Evolutionary conservation across 1,140 invertebrate genomes (phyloP), one percentile per base, ranked within the genome.

Genomic region (Cotesia chilonis): DNA sequence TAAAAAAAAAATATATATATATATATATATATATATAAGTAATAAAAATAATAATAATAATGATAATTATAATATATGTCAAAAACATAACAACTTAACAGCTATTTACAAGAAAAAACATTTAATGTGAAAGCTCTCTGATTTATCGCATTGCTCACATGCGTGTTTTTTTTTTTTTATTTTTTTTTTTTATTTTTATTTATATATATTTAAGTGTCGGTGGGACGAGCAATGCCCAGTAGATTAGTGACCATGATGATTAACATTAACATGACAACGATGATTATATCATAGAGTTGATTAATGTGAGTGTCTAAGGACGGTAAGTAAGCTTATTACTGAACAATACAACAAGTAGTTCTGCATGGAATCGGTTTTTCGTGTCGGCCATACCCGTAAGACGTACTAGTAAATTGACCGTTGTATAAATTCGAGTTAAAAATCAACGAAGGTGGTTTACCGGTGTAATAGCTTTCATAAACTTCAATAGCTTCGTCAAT

Each of bases 401-500:
- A 52, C 9, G 14, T 28, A 28, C 3, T 17, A 17, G 17, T 28
- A 28, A 28, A 9, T 61, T 57, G 75, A 35, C 66, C 60, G 28
- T 71, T 75, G 47, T 52, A 75, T 73, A 76, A 80, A 76, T 68
- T 81, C 74, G 51, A 74, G 69, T 75, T 70, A 41, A 79, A 75
- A 17, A 78, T 28, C 41, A 79, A 82, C 4, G 78, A 68, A 54
- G 77, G 77, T 0, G 74, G 36, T 61, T 81, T 83, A 4, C 80
- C 80, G 12, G 72, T 82, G 76, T 85, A 84, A 68, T 71, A 86
- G 68, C 83, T 87, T 70, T 87, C 86, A 41, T 86, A 87, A 54
- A 79, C 83, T 57, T 87, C 86, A n/a, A 84, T 81, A 64, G 84
- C 86, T 37, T 87, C 85, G 17, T 87, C 85, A 17, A 87, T 76